Conservation (phyloP, 2,113 vertebrate species). For the Phyllopteryx taeniolatus region DNA sequence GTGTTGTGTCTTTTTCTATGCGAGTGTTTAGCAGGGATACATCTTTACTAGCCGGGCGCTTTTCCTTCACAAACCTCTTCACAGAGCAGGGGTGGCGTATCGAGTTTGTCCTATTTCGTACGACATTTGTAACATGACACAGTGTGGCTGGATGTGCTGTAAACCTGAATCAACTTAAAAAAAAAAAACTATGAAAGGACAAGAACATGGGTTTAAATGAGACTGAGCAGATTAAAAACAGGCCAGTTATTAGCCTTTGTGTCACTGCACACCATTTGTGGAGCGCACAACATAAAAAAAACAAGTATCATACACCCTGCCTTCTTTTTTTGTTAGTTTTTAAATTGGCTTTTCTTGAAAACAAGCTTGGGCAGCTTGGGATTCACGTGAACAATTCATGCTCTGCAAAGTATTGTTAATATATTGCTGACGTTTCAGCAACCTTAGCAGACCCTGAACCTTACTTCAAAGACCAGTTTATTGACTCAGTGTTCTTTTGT, state of each 20-base stretch:
- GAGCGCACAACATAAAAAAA: neutral
- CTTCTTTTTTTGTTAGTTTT: too few species aligned
- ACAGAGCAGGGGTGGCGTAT: conserved; percentile 50
- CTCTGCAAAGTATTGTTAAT: neutral
- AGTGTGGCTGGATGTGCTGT: conserved; percentile 43
- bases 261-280: neutral
- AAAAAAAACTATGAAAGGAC: conserved; percentile 14
- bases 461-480: neutral
- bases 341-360: neutral
- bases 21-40: conserved; percentile 21
- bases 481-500: neutral
- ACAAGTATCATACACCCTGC: neutral
- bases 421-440: neutral
- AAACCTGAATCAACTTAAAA: conserved; percentile 50
- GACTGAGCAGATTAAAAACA: conserved; percentile 30
- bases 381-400: neutral
- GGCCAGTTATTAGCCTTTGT: conserved; percentile 21
- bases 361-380: neutral
- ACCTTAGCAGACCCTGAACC: neutral
- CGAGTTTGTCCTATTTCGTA: conserved; percentile 31
- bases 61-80: conserved; percentile 25
- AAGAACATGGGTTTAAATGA: conserved; percentile 18
- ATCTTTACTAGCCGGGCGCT: conserved; percentile 36
- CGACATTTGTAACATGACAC: conserved; percentile 55
- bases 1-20: conserved; percentile 25